phyloP scores from a whole-genome alignment of 2,797 vertebrate species.

The Lutra lutra region DNA sequence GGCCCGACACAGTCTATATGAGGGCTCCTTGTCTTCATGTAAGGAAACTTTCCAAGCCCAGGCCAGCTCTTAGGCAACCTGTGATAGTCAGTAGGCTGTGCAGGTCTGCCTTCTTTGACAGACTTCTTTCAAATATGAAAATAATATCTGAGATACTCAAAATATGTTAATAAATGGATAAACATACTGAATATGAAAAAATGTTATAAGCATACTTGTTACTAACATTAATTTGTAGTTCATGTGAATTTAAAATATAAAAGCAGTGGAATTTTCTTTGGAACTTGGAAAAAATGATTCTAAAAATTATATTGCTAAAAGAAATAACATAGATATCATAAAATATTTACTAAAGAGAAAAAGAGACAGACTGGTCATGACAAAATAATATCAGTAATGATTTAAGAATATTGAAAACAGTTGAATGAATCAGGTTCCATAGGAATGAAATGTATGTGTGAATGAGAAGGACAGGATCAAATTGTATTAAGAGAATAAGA shows the following conservation, averaged over 20 bases:
- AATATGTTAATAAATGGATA: background rate
- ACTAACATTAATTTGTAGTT: background rate
- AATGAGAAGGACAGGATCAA: background rate
- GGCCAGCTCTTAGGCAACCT: background rate
- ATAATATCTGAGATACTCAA: background rate
- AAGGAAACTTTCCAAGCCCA: background rate
- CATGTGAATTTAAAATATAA: background rate
- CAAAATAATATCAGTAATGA: background rate
- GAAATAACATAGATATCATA: background rate
- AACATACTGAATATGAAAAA: background rate
- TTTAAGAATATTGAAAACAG: background rate
- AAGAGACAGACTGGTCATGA: background rate
- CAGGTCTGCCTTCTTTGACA: background rate
- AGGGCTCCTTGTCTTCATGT: background rate
- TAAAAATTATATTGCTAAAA: background rate
- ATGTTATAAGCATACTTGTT: background rate
- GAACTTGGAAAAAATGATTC: background rate
- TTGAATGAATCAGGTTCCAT: background rate
- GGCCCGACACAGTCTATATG: accelerated
- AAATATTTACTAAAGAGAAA: background rate
- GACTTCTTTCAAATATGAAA: background rate
- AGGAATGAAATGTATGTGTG: background rate
- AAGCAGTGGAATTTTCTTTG: background rate
- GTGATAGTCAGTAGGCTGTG: accelerated
- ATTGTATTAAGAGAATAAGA: background rate